Conservation (phyloP, 2,888 invertebrate species). For the Notodromas monacha region DNA sequence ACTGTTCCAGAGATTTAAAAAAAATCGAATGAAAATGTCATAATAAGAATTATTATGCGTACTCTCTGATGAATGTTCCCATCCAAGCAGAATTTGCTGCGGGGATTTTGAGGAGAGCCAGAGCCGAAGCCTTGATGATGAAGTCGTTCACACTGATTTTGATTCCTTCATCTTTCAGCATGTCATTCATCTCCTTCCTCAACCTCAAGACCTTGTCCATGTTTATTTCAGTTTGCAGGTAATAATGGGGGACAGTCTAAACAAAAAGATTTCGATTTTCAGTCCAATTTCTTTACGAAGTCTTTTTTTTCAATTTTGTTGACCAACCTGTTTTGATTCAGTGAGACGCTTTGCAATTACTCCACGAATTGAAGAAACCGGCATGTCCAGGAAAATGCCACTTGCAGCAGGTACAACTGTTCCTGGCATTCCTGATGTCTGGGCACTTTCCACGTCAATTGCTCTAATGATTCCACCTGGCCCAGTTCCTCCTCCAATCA, state of each 20-base stretch:
- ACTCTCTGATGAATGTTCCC: constrained; percentile 69
- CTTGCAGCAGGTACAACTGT: constrained; percentile 14
- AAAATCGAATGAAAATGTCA: not conserved
- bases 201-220: constrained; percentile 39
- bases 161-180: constrained; percentile 23
- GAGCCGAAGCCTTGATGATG: constrained; percentile 65
- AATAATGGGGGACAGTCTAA: constrained; percentile 82
- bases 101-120: constrained; percentile 59
- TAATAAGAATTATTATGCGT: constrained; percentile 16
- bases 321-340: constrained; percentile 32
- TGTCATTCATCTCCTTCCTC: constrained; percentile 39
- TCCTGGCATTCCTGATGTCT: constrained; percentile 10
- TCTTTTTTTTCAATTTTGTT: no score
- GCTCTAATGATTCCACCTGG: constrained; percentile 49
- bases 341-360: constrained; percentile 61
- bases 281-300: no score
- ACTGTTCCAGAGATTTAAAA: no score
- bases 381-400: constrained; percentile 31
- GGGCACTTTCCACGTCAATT: constrained; percentile 27
- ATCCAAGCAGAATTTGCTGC: constrained; percentile 85
- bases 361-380: constrained; percentile 44
- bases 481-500: constrained; percentile 15
- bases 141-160: constrained; percentile 86
- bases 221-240: constrained; percentile 49
- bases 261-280: constrained; percentile 9